Evolutionary conservation across 2,113 vertebrate genomes (phyloP), one percentile per base, ranked within the genome.

Genomic region (Uria lomvia): DNA sequence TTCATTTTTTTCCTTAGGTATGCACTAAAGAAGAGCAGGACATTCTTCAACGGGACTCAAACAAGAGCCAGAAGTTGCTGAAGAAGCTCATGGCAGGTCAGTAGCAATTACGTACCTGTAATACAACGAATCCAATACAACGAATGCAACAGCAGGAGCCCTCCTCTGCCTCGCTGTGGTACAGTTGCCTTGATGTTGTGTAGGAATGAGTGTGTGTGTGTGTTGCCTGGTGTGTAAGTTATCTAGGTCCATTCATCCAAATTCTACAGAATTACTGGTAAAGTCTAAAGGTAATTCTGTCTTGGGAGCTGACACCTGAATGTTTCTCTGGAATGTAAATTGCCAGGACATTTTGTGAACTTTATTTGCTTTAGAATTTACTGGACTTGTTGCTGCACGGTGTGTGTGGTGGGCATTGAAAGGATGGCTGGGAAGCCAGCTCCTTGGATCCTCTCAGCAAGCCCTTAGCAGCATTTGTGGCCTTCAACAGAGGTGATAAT

Each of bases 41-140:
- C 95, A 99, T 99, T 93, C 97, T 99, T 84, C 99, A 99, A 19
- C 97, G 99, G 80, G 99, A 99, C 94, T 99, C 99, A 42, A 99
- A 99, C 97, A 99, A 99, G 98, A 99, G 99, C 97, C 99, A 99
- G 97, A 99, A 99, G 97, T 97, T 99, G 45, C 97, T 99, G 78
- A 99, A 99, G 97, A 99, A 99, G 92, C 99, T 99, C 15, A 98
- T 99, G 99, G 98, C 98, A 98, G 99, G 99, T 99, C 94, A 63
- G 95, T 81, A 88, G 30, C 49, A 65, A 8, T 74, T 60, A 59
- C 66, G 7, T 59, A 21, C 40, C 34, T 68, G n/a, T 32, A 56
- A 21, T 2, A 14, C 23, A 73, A 76, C 1, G 11, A 72, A 42
- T 49, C 43, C 18, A 27, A 8, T 16, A 38, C 38, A 38, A 38